phyloP scores from a whole-genome alignment of 2,888 invertebrate genomes.

The Macrostomum cliftonense region DNA sequence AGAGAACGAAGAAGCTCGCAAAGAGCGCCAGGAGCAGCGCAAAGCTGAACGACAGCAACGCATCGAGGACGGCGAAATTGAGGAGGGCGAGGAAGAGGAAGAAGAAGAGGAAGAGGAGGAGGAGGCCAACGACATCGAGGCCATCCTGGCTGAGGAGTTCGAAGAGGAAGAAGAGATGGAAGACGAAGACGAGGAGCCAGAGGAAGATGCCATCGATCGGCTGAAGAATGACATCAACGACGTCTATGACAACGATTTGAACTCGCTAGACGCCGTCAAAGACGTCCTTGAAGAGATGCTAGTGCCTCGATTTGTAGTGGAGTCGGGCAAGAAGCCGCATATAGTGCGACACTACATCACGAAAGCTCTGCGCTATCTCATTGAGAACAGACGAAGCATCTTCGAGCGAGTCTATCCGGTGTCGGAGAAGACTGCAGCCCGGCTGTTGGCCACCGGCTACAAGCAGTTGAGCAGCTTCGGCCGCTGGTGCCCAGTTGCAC shows the following conservation, averaged over 20 bases:
- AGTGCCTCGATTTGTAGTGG: conserved; percentile 26
- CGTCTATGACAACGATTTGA: conserved; percentile 29
- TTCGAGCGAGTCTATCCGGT: conserved; percentile 35
- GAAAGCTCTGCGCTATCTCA: conserved; percentile 8
- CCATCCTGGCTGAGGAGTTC: conserved; percentile 31
- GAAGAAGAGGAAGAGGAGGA: conserved; percentile 30
- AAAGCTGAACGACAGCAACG: conserved; percentile 26
- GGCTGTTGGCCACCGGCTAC: conserved; percentile 30
- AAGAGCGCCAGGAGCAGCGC: conserved; percentile 17
- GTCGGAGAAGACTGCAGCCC: conserved; percentile 25
- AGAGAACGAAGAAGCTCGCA: conserved; percentile 18
- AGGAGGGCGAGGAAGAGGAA: conserved; percentile 19
- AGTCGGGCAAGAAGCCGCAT: conserved; percentile 29
- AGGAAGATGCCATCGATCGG: conserved; percentile 33
- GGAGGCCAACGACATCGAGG: conserved; percentile 31
- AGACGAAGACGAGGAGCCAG: conserved; percentile 34
- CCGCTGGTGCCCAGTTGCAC: conserved; percentile 36
- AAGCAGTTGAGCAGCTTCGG: conserved; percentile 36
- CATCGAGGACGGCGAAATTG: conserved; percentile 14
- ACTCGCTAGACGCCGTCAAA: conserved; percentile 25
- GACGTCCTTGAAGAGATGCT: conserved; percentile 29
- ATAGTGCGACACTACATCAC: conserved; percentile 25
- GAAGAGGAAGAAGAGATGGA: conserved; percentile 36
- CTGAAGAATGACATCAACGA: conserved; percentile 31
- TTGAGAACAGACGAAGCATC: conserved; percentile 22